Conservation (phyloP, 2,797 vertebrate species). For the Pseudomugil tenellus region DNA sequence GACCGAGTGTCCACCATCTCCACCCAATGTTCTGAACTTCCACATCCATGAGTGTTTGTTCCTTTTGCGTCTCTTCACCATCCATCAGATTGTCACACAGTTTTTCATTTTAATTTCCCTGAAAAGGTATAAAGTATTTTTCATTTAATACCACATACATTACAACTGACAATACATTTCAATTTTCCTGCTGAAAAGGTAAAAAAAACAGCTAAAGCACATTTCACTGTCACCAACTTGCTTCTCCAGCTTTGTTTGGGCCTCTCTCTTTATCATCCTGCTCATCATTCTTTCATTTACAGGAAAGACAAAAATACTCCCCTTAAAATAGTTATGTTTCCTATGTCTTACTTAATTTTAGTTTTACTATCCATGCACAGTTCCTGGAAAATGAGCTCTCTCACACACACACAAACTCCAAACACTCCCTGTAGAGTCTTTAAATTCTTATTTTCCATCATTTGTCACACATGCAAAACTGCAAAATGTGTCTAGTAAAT, state of each 20-base stretch:
- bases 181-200: constrained; percentile 40
- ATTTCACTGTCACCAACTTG: constrained; percentile 14
- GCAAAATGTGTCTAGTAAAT: not conserved
- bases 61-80: constrained; percentile 5
- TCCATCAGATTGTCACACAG: constrained; percentile 31
- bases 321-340: constrained; percentile 37
- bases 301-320: constrained; percentile 38
- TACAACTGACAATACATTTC: constrained; percentile 3
- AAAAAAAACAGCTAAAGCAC: constrained; percentile 25
- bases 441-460: not conserved
- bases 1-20: no score
- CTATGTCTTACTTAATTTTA: constrained; percentile 3
- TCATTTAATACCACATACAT: no score
- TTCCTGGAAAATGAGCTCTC: not conserved
- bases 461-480: not conserved
- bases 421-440: not conserved
- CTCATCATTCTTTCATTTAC: constrained; percentile 14
- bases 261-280: not conserved
- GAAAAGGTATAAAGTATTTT: no score
- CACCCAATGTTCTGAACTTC: constrained; percentile 31
- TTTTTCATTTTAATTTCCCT: no score
- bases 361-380: not conserved
- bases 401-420: not conserved
- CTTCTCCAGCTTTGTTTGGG: not conserved
- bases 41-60: constrained; percentile 19